These are phyloP conservation scores for Gila robusta DNA, from an alignment of 2,797 vertebrate genomes.

Conservation along the genomic window DNA sequence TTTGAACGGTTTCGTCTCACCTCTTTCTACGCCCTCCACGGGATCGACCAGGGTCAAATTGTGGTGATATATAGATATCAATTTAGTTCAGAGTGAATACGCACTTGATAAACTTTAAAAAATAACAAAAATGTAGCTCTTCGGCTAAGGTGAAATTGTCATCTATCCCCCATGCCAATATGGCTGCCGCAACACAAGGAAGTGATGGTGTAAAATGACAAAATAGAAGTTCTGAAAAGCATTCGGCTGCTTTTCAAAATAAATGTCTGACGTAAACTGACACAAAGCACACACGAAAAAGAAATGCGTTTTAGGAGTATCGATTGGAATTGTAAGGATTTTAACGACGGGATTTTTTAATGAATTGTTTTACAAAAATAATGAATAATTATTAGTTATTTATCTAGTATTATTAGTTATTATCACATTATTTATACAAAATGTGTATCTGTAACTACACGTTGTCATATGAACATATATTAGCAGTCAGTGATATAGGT, in stretches of 20 bases:
- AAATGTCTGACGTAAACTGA: neutral
- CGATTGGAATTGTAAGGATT: neutral
- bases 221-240: slow-evolving; percentile 46
- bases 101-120: slow-evolving; percentile 33
- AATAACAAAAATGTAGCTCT: slow-evolving; percentile 46
- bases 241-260: slow-evolving; percentile 27
- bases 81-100: slow-evolving; percentile 11
- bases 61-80: neutral
- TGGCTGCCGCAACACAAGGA: slow-evolving; percentile 56
- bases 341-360: no score
- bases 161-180: slow-evolving; percentile 58
- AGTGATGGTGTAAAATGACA: slow-evolving; percentile 36
- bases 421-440: neutral
- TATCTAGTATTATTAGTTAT: neutral
- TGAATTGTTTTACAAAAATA: no score
- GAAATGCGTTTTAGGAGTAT: neutral
- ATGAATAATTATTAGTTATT: neutral
- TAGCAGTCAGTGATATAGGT: no score
- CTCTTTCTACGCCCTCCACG: slow-evolving; percentile 55
- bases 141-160: slow-evolving; percentile 42
- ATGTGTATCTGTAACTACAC: neutral
- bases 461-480: neutral
- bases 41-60: slow-evolving; percentile 22
- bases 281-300: neutral
- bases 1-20: slow-evolving; percentile 38